Evolutionary conservation across 2,888 invertebrate species (phyloP).

Genomic region (Caenorhabditis plicata): DNA sequence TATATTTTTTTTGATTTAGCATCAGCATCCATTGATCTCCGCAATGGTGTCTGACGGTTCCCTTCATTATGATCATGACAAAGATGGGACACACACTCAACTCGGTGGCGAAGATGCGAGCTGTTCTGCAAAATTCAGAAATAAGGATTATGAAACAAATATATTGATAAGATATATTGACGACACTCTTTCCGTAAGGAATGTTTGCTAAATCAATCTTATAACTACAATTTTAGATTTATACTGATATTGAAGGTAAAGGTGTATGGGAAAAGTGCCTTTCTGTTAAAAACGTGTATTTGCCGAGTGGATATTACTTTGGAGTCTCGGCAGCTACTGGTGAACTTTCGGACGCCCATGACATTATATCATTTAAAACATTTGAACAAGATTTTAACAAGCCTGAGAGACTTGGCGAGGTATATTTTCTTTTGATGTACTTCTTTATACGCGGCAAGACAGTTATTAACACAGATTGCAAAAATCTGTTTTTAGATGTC

Average conservation of each 20-base stretch:
- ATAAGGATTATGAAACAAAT: slow-evolving; percentile 85
- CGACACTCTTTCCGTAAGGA: slow-evolving; percentile 78
- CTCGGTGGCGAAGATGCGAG: slow-evolving; percentile 73
- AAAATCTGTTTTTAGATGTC: no score
- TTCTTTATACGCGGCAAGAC: no score
- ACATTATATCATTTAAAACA: slow-evolving; percentile 85
- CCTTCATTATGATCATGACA: slow-evolving; percentile 92
- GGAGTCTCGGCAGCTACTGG: slow-evolving; percentile 95
- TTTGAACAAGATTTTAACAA: slow-evolving; percentile 82
- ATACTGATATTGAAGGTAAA: slow-evolving; percentile 69
- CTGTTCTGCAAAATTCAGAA: slow-evolving; percentile 90
- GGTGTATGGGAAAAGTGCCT: slow-evolving; percentile 93
- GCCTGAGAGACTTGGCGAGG: slow-evolving; percentile 62
- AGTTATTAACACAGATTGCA: no score
- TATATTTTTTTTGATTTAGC: slow-evolving; percentile 71
- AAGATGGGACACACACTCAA: slow-evolving; percentile 96
- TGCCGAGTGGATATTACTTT: slow-evolving; percentile 92
- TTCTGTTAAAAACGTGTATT: slow-evolving; percentile 80
- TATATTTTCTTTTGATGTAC: slow-evolving; percentile 4
- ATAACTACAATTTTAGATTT: slow-evolving; percentile 73
- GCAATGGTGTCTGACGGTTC: slow-evolving; percentile 97
- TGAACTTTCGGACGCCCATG: slow-evolving; percentile 93
- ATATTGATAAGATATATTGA: slow-evolving; percentile 86
- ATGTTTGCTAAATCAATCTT: neutral
- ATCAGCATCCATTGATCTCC: slow-evolving; percentile 95